These are phyloP conservation scores for Pseudomyrmex pallidus DNA, from an alignment of 1,140 invertebrate species.

Conservation along the genomic window DNA sequence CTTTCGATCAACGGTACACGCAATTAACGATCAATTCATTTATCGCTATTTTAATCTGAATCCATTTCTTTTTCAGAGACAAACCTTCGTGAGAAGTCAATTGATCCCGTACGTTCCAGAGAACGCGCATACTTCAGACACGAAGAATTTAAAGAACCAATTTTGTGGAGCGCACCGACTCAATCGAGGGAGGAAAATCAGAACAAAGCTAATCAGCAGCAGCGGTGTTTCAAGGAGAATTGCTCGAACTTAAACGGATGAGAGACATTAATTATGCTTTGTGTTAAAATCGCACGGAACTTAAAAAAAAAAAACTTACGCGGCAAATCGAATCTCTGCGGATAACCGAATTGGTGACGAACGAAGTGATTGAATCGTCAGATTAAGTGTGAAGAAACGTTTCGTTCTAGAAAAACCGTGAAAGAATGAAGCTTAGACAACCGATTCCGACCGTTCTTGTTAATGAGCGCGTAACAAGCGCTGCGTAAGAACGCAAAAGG, in stretches of 20 bases:
- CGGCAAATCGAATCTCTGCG: not conserved
- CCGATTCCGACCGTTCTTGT: not conserved
- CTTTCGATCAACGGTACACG: too few species aligned
- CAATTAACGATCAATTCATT: not conserved
- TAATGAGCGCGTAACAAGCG: constrained; percentile 39
- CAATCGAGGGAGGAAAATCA: constrained; percentile 6
- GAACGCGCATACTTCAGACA: not conserved
- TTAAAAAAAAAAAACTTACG: not conserved
- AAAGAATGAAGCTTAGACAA: constrained; percentile 10
- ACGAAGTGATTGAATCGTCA: constrained; percentile 13
- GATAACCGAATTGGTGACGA: constrained; percentile 2
- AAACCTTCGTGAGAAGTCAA: constrained; percentile 1
- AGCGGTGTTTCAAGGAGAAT: not conserved
- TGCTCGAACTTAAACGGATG: not conserved
- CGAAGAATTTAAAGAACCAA: constrained; percentile 32
- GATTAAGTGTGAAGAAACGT: constrained; percentile 27
- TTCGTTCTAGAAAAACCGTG: not conserved
- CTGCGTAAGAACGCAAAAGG: constrained; percentile 7
- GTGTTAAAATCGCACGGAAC: not conserved
- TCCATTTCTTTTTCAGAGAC: constrained; percentile 49
- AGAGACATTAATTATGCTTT: constrained; percentile 46
- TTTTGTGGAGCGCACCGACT: constrained; percentile 3
- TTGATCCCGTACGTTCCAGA: constrained; percentile 9
- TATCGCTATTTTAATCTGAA: constrained; percentile 20
- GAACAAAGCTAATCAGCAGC: too few species aligned